These are phyloP conservation scores for Gnathonemus echidnorhynchus DNA, from an alignment of 2,113 vertebrate species.

Conservation along the genomic window DNA sequence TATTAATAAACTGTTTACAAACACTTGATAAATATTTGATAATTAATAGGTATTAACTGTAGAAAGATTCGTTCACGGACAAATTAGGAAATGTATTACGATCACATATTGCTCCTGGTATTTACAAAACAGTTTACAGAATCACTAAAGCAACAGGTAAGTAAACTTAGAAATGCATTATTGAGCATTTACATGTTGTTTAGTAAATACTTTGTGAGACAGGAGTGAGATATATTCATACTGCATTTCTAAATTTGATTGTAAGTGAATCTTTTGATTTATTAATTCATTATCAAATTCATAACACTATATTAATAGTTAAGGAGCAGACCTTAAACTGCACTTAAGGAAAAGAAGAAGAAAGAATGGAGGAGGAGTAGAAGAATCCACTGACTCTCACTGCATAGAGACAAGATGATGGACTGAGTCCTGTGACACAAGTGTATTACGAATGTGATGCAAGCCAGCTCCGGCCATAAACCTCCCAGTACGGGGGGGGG, in stretches of 20 bases:
- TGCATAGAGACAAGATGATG: not conserved
- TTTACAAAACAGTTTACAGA: not conserved
- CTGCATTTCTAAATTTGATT: not conserved
- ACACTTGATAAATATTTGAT: not conserved
- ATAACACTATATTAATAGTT: not conserved
- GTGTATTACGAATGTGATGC: not conserved
- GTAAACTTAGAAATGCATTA: not conserved
- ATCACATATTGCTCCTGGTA: not conserved
- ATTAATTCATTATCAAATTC: not conserved
- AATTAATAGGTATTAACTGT: not conserved
- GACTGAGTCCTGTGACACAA: not conserved
- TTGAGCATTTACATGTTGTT: not conserved
- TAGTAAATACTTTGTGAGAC: not conserved
- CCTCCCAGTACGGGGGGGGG: conserved; percentile 12
- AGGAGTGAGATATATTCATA: not conserved
- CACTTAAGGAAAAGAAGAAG: not conserved
- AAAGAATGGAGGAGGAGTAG: not conserved
- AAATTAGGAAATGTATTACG: not conserved
- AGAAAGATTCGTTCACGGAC: not conserved
- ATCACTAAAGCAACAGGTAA: not conserved
- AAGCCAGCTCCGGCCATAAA: conserved; percentile 20
- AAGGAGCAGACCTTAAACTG: not conserved
- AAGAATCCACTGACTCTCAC: not conserved
- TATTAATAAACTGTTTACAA: not conserved
- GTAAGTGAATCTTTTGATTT: not conserved